phyloP scores from a whole-genome alignment of 2,113 vertebrate species.

The Ciconia stormi region DNA sequence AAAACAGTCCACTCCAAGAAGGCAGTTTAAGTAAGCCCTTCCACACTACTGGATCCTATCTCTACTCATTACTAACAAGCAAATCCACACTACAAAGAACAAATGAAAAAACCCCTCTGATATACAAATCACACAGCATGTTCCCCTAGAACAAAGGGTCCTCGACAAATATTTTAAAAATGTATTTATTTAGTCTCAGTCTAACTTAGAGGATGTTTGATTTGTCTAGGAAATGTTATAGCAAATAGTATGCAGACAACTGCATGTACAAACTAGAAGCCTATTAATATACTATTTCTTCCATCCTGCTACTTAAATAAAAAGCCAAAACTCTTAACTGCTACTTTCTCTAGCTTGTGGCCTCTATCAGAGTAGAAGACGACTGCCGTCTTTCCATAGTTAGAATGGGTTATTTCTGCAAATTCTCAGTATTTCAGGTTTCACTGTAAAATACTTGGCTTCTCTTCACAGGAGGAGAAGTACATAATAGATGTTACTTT shows the following conservation, averaged over 20 bases:
- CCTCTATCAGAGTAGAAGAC: neutral
- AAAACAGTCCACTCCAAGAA: neutral
- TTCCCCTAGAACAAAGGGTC: neutral
- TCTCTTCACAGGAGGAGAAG: neutral
- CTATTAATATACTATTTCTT: neutral
- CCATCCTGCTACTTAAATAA: neutral
- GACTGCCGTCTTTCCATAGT: neutral
- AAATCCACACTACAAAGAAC: neutral
- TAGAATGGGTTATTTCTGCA: neutral
- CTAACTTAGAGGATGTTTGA: neutral
- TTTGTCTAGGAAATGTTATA: neutral
- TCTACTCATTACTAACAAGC: neutral
- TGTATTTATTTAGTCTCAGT: neutral
- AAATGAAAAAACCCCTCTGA: neutral
- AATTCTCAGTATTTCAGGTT: neutral
- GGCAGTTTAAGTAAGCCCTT: neutral
- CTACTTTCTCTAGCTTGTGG: neutral
- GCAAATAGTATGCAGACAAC: neutral
- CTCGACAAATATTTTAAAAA: neutral
- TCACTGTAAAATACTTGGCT: neutral
- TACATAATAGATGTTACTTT: rapidly evolving
- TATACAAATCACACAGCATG: neutral
- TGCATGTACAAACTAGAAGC: neutral
- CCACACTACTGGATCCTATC: neutral
- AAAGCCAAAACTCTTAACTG: neutral